Evolutionary conservation across 2,797 vertebrate species (phyloP).

Genomic region (Lycodopsis pacificus): DNA sequence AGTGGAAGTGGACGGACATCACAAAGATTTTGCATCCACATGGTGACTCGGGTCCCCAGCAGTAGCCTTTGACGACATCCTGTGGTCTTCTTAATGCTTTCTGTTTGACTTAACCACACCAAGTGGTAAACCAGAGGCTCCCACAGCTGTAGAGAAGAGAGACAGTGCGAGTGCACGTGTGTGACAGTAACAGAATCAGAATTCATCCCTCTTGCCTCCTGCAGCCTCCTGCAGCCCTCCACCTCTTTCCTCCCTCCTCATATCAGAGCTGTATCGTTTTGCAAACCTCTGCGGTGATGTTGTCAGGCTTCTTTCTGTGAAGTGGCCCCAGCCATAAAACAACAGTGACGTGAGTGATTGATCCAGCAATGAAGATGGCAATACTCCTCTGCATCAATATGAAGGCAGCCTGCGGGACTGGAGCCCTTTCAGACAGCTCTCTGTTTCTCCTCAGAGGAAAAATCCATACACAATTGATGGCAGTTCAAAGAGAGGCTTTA

Average conservation of each 20-base stretch:
- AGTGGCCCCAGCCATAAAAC: slow-evolving; percentile 84
- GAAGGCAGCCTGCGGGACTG: slow-evolving; percentile 85
- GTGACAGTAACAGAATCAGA: slow-evolving; percentile 77
- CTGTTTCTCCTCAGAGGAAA: slow-evolving; percentile 86
- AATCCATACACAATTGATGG: slow-evolving; percentile 88
- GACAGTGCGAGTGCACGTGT: slow-evolving; percentile 50
- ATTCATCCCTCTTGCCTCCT: slow-evolving; percentile 68
- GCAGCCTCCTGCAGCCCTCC: slow-evolving; percentile 59
- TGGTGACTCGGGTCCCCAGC: slow-evolving; percentile 45
- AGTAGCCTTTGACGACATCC: slow-evolving; percentile 44
- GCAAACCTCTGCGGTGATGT: slow-evolving; percentile 83
- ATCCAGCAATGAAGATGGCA: slow-evolving; percentile 86
- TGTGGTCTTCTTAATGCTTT: slow-evolving; percentile 42
- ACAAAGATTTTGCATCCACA: slow-evolving; percentile 31
- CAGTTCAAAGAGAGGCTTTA: slow-evolving; percentile 86
- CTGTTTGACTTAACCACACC: slow-evolving; percentile 59
- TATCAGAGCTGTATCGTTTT: slow-evolving; percentile 84
- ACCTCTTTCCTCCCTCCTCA: slow-evolving; percentile 64
- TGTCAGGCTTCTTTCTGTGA: slow-evolving; percentile 84
- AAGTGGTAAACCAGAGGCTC: slow-evolving; percentile 48
- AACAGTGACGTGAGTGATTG: slow-evolving; percentile 85
- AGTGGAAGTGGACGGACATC: slow-evolving; percentile 8
- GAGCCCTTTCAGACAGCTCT: slow-evolving; percentile 85
- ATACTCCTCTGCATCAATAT: slow-evolving; percentile 86
- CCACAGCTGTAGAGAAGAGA: slow-evolving; percentile 58